Base-by-base conservation (phyloP, 2,888 invertebrate genomes). In the Acanthopleura granulata region DNA sequence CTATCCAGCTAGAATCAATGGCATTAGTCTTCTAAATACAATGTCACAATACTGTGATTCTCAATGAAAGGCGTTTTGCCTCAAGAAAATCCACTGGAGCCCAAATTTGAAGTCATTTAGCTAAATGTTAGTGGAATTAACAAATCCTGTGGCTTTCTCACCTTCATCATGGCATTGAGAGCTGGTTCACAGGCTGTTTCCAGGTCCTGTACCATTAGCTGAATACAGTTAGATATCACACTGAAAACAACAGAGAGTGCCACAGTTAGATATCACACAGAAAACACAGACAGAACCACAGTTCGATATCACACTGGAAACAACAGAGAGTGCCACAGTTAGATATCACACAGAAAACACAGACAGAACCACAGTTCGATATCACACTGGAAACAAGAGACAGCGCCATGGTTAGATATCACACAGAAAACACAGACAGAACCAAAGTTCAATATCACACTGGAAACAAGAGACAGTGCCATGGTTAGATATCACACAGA, bases 151-250 rank as follows among this genome's bases (percentile, higher is more conserved):
- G 91, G 40, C 4, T 9, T 40, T 49, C 74, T 77, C 77, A 95
- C 95, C 92, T 97, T 98, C 49, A 94, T 94, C 97, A 99, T 98
- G 0, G 96, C 94, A 50, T 94, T 94, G 4, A 99, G 92, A 0
- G 97, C 96, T 0, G 98, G 95, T 88, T 98, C 99, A 91, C 98
- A 98, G 0, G 96, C 95, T 73, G 94, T 92, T 91, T 99, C 99
- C 81, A 99, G 92, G 91, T 99, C 98, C 88, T 97, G 97, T 0
- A 97, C 98, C 61, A 99, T 92, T 78, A 98, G 92, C 81, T 96
- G 96, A 79, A 99, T 97, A 89, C 97, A 97, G 88, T 88, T 91
- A 49, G 90, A 88, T 75, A 92, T 92, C 18, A 92, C 91, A 82
- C 91, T 91, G 87, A 83, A 91, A n/a, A n/a, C n/a, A n/a, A n/a